A percentile compares a stretch with the other conserved stretches of the same genome.
phyloP scores from a whole-genome alignment of 2,888 invertebrate species.

The Dasypolia templi region DNA sequence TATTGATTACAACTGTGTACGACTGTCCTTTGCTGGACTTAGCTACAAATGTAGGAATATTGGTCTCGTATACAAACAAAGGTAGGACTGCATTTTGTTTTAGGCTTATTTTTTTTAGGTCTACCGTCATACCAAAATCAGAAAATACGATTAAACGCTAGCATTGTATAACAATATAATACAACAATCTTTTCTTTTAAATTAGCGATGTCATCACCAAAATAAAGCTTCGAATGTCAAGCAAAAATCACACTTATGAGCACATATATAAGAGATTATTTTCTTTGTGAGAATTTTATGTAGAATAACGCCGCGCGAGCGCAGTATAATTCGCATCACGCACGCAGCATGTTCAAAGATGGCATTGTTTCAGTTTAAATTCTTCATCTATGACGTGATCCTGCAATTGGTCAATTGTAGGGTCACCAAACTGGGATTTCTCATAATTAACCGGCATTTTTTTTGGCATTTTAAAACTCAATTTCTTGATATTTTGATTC shows the following conservation, averaged over 20 bases:
- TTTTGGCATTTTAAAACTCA: not conserved
- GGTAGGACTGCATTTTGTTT: not conserved
- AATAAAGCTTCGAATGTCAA: conserved; percentile 30
- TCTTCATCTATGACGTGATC: conserved; percentile 85
- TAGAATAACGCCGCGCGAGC: conserved; percentile 56
- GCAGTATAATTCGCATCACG: conserved; percentile 79
- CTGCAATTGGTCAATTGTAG: conserved; percentile 75
- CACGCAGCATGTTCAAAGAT: conserved; percentile 76
- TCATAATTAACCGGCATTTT: conserved; percentile 1
- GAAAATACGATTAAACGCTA: conserved; percentile 24
- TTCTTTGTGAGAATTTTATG: conserved; percentile 30
- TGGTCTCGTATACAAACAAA: not conserved
- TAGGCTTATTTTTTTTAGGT: too few relatives aligned
- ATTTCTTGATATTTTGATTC: not conserved
- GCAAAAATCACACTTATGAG: not conserved
- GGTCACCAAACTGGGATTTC: conserved; percentile 50
- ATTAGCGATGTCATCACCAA: conserved; percentile 65
- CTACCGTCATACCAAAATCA: conserved; percentile 16
- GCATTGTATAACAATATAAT: conserved; percentile 52
- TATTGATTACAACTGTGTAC: conserved; percentile 19
- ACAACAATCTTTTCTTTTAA: conserved; percentile 64
- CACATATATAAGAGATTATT: conserved; percentile 24
- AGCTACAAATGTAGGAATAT: conserved; percentile 13
- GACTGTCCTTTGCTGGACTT: conserved; percentile 19
- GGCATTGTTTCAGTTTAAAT: conserved; percentile 88